These are phyloP conservation scores for Noturus placidus DNA, from an alignment of 2,113 vertebrate genomes.

Conservation along the genomic window DNA sequence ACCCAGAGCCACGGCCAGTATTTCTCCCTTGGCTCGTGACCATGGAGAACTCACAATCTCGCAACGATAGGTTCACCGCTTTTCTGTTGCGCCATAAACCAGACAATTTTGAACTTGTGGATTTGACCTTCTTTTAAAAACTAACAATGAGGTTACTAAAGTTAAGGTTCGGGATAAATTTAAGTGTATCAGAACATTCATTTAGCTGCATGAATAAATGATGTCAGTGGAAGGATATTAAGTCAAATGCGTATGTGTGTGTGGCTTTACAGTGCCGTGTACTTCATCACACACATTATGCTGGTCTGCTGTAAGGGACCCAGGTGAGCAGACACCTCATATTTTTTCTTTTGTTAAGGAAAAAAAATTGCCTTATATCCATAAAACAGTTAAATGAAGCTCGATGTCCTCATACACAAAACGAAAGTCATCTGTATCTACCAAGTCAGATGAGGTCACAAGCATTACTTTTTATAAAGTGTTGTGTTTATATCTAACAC, in stretches of 20 bases:
- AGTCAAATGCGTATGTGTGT: not conserved
- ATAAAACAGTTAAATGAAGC: not conserved
- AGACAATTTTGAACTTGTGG: not conserved
- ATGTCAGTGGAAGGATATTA: not conserved
- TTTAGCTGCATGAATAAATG: not conserved
- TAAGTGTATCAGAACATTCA: not conserved
- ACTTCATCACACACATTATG: conserved; percentile 82
- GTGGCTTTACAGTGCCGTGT: conserved; percentile 77
- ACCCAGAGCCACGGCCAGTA: not conserved
- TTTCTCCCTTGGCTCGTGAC: not conserved
- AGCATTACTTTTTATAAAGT: not conserved
- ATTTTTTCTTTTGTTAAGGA: not conserved
- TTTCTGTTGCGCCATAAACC: not conserved
- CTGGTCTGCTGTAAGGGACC: conserved; percentile 90
- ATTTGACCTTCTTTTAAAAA: not conserved
- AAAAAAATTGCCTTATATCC: not conserved
- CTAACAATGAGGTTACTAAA: not conserved
- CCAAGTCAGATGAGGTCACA: not conserved
- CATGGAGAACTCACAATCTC: not conserved
- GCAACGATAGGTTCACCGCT: too few species aligned
- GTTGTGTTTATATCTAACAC: not conserved
- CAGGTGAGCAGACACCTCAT: conserved; percentile 77
- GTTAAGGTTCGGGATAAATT: not conserved
- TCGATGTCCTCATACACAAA: not conserved
- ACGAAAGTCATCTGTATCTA: not conserved